Percentiles rank a stretch among this genome's conserved stretches.
Evolutionary conservation across 2,888 invertebrate species (phyloP).

Genomic region (Leptinotarsa rubiginosa): DNA sequence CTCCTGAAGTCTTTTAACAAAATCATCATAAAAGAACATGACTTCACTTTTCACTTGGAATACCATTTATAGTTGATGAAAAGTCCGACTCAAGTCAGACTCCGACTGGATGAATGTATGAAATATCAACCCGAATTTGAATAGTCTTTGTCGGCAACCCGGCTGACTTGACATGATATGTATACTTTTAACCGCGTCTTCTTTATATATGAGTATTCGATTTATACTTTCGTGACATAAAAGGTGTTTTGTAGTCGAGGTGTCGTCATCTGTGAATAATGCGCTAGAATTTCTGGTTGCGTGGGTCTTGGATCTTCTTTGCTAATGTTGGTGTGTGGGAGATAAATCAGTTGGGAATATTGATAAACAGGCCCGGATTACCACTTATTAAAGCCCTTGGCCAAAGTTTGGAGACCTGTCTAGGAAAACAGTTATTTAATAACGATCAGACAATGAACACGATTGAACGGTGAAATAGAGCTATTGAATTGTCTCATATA

Average conservation of each 20-base stretch:
- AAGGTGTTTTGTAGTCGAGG: conserved; percentile 3
- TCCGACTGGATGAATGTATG: not conserved
- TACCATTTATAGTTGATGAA: not conserved
- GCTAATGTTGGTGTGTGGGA: not conserved
- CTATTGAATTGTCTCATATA: too few species aligned
- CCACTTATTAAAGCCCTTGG: too few species aligned
- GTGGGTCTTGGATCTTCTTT: not conserved
- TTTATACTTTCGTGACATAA: conserved; percentile 2
- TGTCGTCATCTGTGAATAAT: conserved; percentile 1
- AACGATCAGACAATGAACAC: too few species aligned
- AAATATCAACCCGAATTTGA: not conserved
- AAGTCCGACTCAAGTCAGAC: not conserved
- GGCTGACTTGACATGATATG: not conserved
- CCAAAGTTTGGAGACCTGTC: too few species aligned
- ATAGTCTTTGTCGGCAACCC: conserved; percentile 1
- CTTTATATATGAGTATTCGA: not conserved
- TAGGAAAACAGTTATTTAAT: too few species aligned
- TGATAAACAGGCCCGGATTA: too few species aligned
- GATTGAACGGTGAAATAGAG: too few species aligned
- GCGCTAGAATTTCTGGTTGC: conserved; percentile 3
- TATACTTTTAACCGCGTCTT: not conserved
- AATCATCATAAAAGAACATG: not conserved
- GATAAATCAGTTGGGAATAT: too few species aligned
- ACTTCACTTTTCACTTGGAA: not conserved
- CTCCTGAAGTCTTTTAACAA: too few species aligned